phyloP scores from a whole-genome alignment of 1,140 invertebrate genomes.

The Drosophila suzukii region DNA sequence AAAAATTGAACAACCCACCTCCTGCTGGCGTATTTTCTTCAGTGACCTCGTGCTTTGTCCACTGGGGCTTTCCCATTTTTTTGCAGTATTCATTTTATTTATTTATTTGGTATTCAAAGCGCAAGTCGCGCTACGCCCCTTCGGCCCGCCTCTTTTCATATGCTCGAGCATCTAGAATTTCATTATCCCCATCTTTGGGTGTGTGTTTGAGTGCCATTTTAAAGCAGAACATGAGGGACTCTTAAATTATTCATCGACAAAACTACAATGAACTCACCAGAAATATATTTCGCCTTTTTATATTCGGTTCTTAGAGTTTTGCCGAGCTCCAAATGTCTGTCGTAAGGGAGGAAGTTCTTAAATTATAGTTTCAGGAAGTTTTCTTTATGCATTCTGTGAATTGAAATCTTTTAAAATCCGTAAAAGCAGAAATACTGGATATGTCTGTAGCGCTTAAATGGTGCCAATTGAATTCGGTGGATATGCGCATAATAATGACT shows the following conservation, averaged over 20 bases:
- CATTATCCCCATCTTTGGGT: conserved; percentile 62
- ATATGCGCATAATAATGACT: no score
- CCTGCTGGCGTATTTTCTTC: conserved; percentile 18
- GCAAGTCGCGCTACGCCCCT: conserved; percentile 48
- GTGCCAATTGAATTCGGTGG: no score
- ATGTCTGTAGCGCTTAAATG: no score
- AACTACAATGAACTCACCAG: conserved; percentile 8
- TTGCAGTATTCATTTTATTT: conserved; percentile 74
- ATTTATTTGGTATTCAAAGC: conserved; percentile 82
- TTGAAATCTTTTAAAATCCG: no score
- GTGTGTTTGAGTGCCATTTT: conserved; percentile 54
- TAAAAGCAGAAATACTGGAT: no score
- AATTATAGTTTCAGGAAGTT: conserved; percentile 7
- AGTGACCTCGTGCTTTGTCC: conserved; percentile 37
- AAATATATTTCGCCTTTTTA: conserved; percentile 4
- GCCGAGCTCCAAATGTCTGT: conserved; percentile 1
- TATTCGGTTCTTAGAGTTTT: conserved; percentile 32
- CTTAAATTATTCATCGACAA: conserved; percentile 63
- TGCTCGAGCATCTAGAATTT: conserved; percentile 59
- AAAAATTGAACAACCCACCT: conserved; percentile 72
- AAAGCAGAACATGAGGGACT: conserved; percentile 48
- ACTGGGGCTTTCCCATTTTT: conserved; percentile 18
- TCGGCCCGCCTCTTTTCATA: conserved; percentile 15
- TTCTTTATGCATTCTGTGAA: neutral
- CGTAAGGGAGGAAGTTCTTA: neutral